Base-by-base conservation (phyloP, 2,888 invertebrate species). In the Dorcus hopei region DNA sequence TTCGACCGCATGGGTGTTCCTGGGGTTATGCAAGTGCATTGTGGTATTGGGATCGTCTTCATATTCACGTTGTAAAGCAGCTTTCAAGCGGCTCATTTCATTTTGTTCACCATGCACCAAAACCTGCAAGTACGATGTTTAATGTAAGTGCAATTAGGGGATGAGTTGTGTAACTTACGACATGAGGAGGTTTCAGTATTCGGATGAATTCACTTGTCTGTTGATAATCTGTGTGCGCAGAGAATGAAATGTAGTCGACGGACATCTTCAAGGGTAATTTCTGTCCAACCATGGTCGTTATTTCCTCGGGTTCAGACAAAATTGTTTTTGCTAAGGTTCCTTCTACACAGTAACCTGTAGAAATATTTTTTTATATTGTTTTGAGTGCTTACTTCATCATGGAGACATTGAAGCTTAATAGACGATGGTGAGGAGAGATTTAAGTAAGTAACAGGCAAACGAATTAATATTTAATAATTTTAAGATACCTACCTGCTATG, bases 201-300 rank as follows among this genome's bases (percentile, higher is more conserved):
- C 96, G 85, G 65, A 99, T 93, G 74, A 99, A 99, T 81, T 97
- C 97, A 49, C 95, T 95, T 0, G 98, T 99, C 80, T 97, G 97
- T 77, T 94, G 91, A 77, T 95, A 97, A 80, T 97, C 97, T 0
- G 99, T 98, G 77, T 99, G 99, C 0, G 99, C 99, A 0, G 98
- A 98, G 81, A 99, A 99, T 0, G 97, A 98, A 71, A 99, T 99
- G 79, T 99, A 99, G 79, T 98, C 97, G 0, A 99, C 97, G 0
- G 96, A 95, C 91, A 97, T 96, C 79, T 95, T 95, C 43, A 98
- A 81, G 0, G 97, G 96, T 57, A 99, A 80, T 78, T 97, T 97
- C 79, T 97, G 97, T 0, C 99, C 99, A 0, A 90, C 88, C 87
- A 98, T 89, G 0, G 97, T 90, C 0, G 91, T 89, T 55, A 99